phyloP scores from a whole-genome alignment of 2,113 vertebrate species.

The Eira barbara region DNA sequence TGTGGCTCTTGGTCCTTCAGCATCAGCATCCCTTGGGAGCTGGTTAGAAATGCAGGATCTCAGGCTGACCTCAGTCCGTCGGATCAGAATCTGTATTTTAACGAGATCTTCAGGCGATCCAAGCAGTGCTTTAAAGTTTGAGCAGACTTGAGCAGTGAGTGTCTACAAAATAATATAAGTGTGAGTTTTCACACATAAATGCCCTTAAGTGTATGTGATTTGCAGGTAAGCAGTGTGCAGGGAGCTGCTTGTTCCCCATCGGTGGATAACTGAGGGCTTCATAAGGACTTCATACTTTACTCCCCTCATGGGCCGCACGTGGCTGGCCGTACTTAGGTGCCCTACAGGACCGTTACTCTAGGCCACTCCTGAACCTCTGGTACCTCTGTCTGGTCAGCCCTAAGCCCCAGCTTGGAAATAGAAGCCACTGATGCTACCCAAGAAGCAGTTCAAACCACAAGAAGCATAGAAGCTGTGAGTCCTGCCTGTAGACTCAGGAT shows the following conservation, averaged over 20 bases:
- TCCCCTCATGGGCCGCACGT: fast-evolving
- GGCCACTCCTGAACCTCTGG: background rate
- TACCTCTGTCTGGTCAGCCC: background rate
- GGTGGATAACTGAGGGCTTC: no score
- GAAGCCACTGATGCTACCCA: background rate
- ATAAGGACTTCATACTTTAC: background rate
- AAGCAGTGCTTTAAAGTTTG: background rate
- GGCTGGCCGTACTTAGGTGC: no score
- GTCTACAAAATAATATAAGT: background rate
- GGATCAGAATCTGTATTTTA: background rate
- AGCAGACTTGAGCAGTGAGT: background rate
- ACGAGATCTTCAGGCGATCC: background rate
- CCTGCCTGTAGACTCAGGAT: background rate
- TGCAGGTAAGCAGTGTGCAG: background rate
- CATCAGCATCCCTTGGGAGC: background rate
- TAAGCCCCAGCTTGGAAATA: background rate
- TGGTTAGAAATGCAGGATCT: background rate
- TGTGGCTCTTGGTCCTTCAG: background rate
- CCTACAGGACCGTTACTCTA: background rate
- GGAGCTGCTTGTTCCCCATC: background rate
- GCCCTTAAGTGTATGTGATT: background rate
- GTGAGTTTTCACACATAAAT: background rate
- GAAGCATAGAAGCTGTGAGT: background rate
- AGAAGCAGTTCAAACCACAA: background rate
- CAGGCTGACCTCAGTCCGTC: background rate